Base-by-base conservation (phyloP, 2,888 invertebrate species). In the Heliconius erato region DNA sequence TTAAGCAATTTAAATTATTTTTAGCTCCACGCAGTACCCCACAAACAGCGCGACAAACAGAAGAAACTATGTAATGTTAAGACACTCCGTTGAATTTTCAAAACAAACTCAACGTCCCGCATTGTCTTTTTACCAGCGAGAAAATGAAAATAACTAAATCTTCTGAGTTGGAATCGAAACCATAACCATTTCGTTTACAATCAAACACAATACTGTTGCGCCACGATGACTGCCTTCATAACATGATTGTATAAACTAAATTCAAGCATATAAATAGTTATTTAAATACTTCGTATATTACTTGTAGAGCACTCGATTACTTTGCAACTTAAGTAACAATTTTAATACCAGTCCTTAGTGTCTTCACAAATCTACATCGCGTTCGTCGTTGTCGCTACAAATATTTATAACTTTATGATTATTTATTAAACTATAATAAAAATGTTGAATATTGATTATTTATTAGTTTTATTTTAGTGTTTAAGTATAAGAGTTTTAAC, bases 301-400 rank as follows among this genome's bases (percentile, higher is more conserved):
- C 12, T 16, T 59, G 59, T 35, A 32, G 5, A 76, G n/a, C 7
- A 54, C 32, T 59, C 3, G 74, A n/a, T 65, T 76, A 69, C 76
- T 76, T 35, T 54, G 67, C 44, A 81, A 79, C 74, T 76, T 32
- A 12, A 81, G 65, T n/a, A 83, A 83, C 74, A 81, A 83, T 83
- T 79, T 79, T 81, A 83, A 83, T 83, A 81, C 26, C 78, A 79
- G 69, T 40, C 74, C 32, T 28, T 69, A 76, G 65, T 35, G 54
- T 76, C 35, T 68, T 19, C 63, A 83, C 81, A 81, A 83, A 83
- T 83, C 69, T 76, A 68, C n/a, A 6, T 2, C 26, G 23, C 19
- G 26, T 9, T 63, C 74, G 12, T n/a, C 72, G 28, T 28, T 80
- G 35, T 68, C 19, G 71, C 63, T 72, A 71, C 44, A 49, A 71